A percentile compares a stretch with the other conserved stretches of the same genome.
Conservation (phyloP, 2,113 vertebrate species). For the Abramis brama region DNA sequence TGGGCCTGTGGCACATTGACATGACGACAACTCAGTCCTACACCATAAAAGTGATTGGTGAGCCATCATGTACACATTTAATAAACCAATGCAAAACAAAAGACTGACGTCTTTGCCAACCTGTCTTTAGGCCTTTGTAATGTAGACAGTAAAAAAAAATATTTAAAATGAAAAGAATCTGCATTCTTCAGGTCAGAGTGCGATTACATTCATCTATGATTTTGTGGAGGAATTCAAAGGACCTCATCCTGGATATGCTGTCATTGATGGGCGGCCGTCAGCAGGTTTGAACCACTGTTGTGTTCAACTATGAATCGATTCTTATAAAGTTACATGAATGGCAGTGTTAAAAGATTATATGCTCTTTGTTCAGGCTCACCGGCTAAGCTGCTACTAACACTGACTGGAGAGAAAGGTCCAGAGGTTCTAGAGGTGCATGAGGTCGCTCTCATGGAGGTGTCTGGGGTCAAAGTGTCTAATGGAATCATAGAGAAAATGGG, state of each 20-base stretch:
- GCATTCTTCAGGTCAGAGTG: slow-evolving; percentile 70
- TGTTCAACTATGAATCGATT: background rate
- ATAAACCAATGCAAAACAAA: background rate
- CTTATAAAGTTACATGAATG: background rate
- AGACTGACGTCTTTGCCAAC: background rate
- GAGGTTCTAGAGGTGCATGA: slow-evolving; percentile 60
- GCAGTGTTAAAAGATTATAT: background rate
- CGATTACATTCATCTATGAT: slow-evolving; percentile 73
- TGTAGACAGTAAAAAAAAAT: too few species aligned
- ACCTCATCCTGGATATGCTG: slow-evolving; percentile 73
- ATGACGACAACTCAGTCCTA: slow-evolving; percentile 64
- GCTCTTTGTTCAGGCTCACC: slow-evolving; percentile 57
- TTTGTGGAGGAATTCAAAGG: slow-evolving; percentile 76
- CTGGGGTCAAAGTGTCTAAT: slow-evolving; percentile 45
- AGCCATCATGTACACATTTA: slow-evolving; percentile 10
- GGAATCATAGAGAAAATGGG: slow-evolving; percentile 62
- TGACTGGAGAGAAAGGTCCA: slow-evolving; percentile 71
- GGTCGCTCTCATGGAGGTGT: slow-evolving; percentile 63
- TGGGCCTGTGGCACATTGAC: slow-evolving; percentile 68
- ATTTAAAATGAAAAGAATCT: too few species aligned
- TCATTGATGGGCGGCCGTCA: slow-evolving; percentile 69
- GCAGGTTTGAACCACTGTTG: slow-evolving; percentile 64
- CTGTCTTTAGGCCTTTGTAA: background rate
- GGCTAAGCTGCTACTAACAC: slow-evolving; percentile 66
- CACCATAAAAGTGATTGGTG: slow-evolving; percentile 75